A percentile compares a stretch with the other conserved stretches of the same genome.
These are phyloP conservation scores for Enteromius unitaeniatus DNA, from an alignment of 2,797 vertebrate genomes.

Conservation along the genomic window DNA sequence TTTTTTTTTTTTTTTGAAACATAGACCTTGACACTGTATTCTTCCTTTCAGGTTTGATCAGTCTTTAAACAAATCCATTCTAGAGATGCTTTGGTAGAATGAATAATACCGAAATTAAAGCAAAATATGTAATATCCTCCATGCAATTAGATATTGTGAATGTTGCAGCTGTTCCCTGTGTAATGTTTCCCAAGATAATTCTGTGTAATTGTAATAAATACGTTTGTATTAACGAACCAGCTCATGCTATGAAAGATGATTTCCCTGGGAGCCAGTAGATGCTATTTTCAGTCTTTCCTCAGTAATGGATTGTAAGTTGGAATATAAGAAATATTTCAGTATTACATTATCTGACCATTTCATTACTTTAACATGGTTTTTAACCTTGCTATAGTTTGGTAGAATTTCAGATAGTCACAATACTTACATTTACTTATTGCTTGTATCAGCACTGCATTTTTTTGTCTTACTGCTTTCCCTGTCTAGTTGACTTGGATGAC, in stretches of 20 bases:
- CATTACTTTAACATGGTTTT: background rate
- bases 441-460: background rate
- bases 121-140: background rate
- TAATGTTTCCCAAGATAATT: conserved; percentile 3
- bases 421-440: background rate
- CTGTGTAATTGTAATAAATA: conserved; percentile 21
- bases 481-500: background rate
- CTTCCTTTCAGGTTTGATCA: background rate
- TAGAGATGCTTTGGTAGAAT: background rate
- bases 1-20: background rate
- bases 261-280: conserved; percentile 18
- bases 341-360: background rate
- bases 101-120: background rate
- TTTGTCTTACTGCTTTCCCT: background rate
- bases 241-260: background rate
- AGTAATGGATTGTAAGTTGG: background rate
- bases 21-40: background rate
- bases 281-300: conserved; percentile 9
- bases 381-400: background rate
- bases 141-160: background rate
- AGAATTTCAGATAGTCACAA: background rate
- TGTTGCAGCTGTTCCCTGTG: background rate
- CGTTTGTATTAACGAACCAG: conserved; percentile 15
- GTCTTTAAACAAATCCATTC: background rate
- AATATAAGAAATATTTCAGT: background rate